phyloP scores from a whole-genome alignment of 2,797 vertebrate species.

The Vireo griseus region DNA sequence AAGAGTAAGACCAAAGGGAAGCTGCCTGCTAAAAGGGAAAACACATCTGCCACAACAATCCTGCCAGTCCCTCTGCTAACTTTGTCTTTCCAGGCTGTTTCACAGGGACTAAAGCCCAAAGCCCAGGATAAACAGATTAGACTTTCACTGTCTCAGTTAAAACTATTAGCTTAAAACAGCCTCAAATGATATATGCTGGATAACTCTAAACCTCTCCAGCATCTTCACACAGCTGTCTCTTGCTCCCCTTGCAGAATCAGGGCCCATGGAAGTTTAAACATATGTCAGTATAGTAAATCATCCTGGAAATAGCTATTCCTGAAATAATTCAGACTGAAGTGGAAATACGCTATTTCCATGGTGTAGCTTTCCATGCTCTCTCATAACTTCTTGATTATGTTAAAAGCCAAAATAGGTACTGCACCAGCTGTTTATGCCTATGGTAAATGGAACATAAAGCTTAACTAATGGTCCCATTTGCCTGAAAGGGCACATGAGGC shows the following conservation, averaged over 20 bases:
- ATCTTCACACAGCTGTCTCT: not conserved
- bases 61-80: not conserved
- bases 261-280: not conserved
- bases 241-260: not conserved
- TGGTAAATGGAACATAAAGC: not conserved
- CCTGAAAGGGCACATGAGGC: not conserved
- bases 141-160: not conserved
- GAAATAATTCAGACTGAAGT: not conserved
- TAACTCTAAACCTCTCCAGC: not conserved
- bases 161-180: not conserved
- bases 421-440: not conserved
- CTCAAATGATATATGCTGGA: not conserved
- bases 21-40: not conserved
- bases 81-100: not conserved
- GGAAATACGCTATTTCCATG: not conserved
- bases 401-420: slow-evolving; percentile 8
- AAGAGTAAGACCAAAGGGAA: not conserved
- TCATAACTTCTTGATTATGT: not conserved
- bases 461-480: not conserved
- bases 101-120: not conserved
- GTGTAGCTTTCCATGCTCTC: not conserved
- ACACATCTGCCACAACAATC: not conserved
- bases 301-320: not conserved
- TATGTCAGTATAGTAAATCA: not conserved
- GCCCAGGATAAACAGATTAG: not conserved